Base-by-base conservation (phyloP, 2,113 vertebrate species). In the Eolophus roseicapilla region DNA sequence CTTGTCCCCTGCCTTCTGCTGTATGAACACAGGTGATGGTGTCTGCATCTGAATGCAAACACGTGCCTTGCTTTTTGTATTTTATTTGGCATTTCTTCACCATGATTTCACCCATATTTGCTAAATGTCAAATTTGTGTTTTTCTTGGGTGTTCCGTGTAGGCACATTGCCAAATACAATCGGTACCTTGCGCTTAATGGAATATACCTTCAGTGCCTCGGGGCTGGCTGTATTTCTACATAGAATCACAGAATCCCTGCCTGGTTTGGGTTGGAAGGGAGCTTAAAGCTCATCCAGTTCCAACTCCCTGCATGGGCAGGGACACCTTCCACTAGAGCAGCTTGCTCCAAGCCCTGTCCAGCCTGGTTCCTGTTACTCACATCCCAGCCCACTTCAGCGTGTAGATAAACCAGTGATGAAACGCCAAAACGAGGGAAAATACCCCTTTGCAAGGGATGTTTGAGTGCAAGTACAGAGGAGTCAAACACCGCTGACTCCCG, bases 111-210 rank as follows among this genome's bases (percentile, higher is more conserved):
- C 43, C 5, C 31, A 1, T n/a, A 27, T 59, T 55, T 78, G 13
- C 47, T n/a, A 46, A 27, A 43, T 17, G 21, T 41, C 47, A 28
- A 24, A 2, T 57, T 20, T 24, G 3, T 29, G 8, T 74, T 73
- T 69, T 79, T 73, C 25, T 11, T 18, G 67, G 57, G 20, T 46
- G 21, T 18, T 65, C 18, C 41, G 60, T 64, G 63, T 73, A 33
- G 73, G 59, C 29, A 47, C 1, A 1, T 27, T 76, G 25, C 35
- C 52, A 44, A 16, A 41, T 28, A 10, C 28, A 20, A 62, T 17
- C 28, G 29, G 43, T 55, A 47, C 70, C 18, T 1, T 11, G 39
- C 65, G 6, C 63, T 55, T n/a, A 33, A 35, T 0, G 2, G 50
- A 50, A 14, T 27, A 17, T 4, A 14, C 29, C 24, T 31, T 21